Evolutionary conservation across 1,140 invertebrate genomes (phyloP).

Genomic region (Temnothorax nylanderi): DNA sequence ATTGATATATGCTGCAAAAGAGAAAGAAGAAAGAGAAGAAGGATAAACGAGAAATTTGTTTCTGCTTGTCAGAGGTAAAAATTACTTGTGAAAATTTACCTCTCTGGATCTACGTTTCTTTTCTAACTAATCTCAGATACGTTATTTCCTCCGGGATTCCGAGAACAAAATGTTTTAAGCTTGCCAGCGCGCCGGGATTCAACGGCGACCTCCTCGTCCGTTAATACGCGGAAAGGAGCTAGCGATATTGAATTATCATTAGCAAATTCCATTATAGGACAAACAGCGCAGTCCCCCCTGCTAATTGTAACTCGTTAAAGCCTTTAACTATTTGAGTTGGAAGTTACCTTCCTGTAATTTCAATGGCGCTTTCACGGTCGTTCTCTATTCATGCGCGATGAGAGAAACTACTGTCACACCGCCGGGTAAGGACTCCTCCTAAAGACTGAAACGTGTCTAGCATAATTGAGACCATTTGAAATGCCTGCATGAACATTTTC

Average conservation of each 20-base stretch:
- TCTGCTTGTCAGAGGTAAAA: constrained; percentile 27
- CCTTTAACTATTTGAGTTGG: constrained; percentile 82
- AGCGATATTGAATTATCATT: constrained; percentile 74
- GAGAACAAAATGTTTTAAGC: constrained; percentile 59
- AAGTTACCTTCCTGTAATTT: constrained; percentile 81
- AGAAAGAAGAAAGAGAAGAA: not conserved
- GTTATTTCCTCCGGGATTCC: constrained; percentile 46
- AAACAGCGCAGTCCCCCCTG: constrained; percentile 67
- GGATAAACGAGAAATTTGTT: not conserved
- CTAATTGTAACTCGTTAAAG: constrained; percentile 81
- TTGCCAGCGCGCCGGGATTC: constrained; percentile 31
- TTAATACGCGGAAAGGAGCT: constrained; percentile 62
- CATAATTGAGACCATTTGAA: constrained; percentile 72
- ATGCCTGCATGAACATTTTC: constrained; percentile 69
- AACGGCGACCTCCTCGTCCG: constrained; percentile 30
- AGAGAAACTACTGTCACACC: constrained; percentile 79
- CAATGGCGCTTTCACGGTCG: constrained; percentile 80
- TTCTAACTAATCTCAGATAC: constrained; percentile 60
- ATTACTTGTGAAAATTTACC: constrained; percentile 47
- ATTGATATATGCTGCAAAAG: not conserved
- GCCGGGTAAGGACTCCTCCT: constrained; percentile 75
- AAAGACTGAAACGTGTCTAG: constrained; percentile 79
- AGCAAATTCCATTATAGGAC: constrained; percentile 68
- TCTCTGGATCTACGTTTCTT: constrained; percentile 34
- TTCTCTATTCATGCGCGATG: constrained; percentile 78